A percentile compares a stretch with the other conserved stretches of the same genome.
phyloP scores from a whole-genome alignment of 37 sponge, comb jelly and placozoan genomes.

The Halisarca cf. caerulea region DNA sequence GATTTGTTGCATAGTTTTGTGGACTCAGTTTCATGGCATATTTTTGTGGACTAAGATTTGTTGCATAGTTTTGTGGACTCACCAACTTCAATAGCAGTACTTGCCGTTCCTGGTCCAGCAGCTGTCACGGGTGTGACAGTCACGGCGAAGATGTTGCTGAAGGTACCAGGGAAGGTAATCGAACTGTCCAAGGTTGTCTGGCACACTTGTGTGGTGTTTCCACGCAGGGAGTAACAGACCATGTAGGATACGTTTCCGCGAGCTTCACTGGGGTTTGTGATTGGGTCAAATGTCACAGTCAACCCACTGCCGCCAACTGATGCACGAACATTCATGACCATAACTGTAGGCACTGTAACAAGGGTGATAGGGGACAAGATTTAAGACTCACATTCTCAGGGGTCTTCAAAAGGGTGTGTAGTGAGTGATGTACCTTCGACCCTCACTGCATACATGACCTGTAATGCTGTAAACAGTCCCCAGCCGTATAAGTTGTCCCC shows the following conservation, averaged over 20 bases:
- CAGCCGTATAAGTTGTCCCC: too few relatives aligned
- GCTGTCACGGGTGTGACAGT: neutral
- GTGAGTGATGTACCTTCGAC: too few relatives aligned
- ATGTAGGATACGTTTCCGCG: slow-evolving; percentile 12
- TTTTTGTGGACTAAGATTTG: too few relatives aligned
- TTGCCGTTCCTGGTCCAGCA: neutral
- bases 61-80: neutral
- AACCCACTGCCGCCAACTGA: neutral
- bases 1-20: too few relatives aligned
- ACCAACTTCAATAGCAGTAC: neutral
- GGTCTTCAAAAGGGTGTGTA: too few relatives aligned
- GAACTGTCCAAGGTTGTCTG: neutral
- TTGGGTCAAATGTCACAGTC: neutral
- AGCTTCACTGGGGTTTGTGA: slow-evolving; percentile 5
- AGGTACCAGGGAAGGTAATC: neutral
- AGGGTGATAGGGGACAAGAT: neutral
- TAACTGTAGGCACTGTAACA: neutral
- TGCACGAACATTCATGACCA: neutral
- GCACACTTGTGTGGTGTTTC: neutral
- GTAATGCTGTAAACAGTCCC: too few relatives aligned
- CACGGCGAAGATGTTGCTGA: neutral
- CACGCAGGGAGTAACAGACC: slow-evolving; percentile 7
- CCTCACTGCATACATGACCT: too few relatives aligned
- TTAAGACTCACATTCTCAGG: too few relatives aligned
- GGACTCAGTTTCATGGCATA: too few relatives aligned